Conservation (phyloP, 2,113 vertebrate species). For the Aspiorhynchus laticeps region DNA sequence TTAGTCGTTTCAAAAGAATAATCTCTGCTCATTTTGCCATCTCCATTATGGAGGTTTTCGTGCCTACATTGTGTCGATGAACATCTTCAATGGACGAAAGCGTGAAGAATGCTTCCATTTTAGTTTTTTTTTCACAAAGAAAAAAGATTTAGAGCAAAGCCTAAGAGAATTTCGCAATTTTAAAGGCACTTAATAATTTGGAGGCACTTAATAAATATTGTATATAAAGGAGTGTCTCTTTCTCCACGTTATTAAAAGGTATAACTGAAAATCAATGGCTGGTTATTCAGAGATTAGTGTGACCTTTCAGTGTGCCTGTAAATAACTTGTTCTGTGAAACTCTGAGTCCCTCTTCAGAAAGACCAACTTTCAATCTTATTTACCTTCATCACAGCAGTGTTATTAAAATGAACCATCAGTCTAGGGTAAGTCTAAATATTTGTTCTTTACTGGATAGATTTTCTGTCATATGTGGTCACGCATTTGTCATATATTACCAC, state of each 20-base stretch:
- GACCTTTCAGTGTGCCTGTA: constrained; percentile 26
- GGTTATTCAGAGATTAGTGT: constrained; percentile 31
- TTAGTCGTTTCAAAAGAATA: constrained; percentile 27
- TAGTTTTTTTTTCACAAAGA: too few species aligned
- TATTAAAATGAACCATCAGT: constrained; percentile 27
- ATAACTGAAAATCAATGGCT: constrained; percentile 46
- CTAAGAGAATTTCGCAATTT: constrained; percentile 21
- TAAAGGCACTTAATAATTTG: constrained; percentile 25
- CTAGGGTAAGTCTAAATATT: constrained; percentile 13
- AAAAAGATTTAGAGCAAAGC: constrained; percentile 8
- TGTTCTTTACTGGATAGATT: constrained; percentile 21
- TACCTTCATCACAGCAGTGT: constrained; percentile 22
- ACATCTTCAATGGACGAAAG: constrained; percentile 10
- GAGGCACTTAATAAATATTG: constrained; percentile 37
- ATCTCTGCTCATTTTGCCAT: constrained; percentile 4
- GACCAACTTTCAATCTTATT: constrained; percentile 31
- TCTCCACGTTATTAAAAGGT: constrained; percentile 32
- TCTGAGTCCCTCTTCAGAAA: not conserved
- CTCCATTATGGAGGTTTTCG: not conserved
- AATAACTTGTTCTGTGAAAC: constrained; percentile 31
- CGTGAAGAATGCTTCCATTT: not conserved
- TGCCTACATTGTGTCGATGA: not conserved
- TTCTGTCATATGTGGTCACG: constrained; percentile 17
- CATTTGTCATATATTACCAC: not conserved
- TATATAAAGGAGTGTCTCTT: constrained; percentile 31